A percentile compares a stretch with the other conserved stretches of the same genome.
Evolutionary conservation across 1,140 invertebrate genomes (phyloP).

Genomic region (Drosophila seguyi): DNA sequence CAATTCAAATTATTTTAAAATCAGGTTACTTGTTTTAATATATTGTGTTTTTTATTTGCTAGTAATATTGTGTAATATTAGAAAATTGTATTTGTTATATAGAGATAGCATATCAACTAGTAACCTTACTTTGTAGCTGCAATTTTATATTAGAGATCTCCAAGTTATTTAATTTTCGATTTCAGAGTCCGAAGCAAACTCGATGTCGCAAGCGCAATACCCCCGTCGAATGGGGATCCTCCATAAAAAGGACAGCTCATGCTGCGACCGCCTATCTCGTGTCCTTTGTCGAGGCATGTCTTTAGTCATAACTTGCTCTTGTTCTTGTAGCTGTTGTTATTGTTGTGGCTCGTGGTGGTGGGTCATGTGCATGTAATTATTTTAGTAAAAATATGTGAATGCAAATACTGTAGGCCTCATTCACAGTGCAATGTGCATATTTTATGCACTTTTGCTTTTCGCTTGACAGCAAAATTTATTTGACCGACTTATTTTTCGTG

Average conservation of each 20-base stretch:
- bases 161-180: not conserved
- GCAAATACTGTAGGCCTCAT: constrained; percentile 76
- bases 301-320: constrained; percentile 69
- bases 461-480: constrained; percentile 74
- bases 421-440: constrained; percentile 50
- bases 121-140: not conserved
- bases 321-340: constrained; percentile 34
- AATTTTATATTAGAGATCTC: not conserved
- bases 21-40: too few species aligned
- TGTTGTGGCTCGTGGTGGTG: constrained; percentile 29
- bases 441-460: constrained; percentile 79
- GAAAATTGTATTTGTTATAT: not conserved
- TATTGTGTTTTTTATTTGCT: not conserved
- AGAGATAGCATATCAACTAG: too few species aligned
- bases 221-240: too few species aligned
- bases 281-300: constrained; percentile 54
- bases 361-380: constrained; percentile 81
- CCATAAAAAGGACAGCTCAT: constrained; percentile 37
- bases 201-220: not conserved
- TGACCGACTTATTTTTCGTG: constrained; percentile 63
- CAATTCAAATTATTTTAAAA: too few species aligned
- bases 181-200: not conserved
- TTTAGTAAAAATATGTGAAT: constrained; percentile 78
- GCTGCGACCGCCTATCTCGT: constrained; percentile 49
- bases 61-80: not conserved